phyloP scores from a whole-genome alignment of 2,797 vertebrate species.

The Alca torda region DNA sequence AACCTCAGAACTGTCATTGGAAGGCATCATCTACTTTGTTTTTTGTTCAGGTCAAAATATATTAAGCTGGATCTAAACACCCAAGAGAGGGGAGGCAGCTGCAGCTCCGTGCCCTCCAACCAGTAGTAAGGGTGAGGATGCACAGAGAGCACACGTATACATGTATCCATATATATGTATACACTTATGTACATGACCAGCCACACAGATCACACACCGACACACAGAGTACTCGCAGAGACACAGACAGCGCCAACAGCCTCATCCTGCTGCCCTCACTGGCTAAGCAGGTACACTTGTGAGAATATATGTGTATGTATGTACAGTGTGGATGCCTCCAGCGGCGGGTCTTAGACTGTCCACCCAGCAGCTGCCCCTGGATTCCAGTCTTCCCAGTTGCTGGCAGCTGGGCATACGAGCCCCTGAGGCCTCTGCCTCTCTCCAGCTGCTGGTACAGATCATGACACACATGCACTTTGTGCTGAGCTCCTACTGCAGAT shows the following conservation, averaged over 20 bases:
- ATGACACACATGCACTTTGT: neutral
- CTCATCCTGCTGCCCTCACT: neutral
- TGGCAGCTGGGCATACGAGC: neutral
- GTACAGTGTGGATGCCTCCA: neutral
- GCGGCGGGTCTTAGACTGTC: neutral
- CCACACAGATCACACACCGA: rapidly evolving
- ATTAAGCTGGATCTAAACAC: neutral
- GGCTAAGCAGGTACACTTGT: neutral
- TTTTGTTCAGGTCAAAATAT: neutral
- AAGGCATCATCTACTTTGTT: neutral
- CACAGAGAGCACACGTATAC: neutral
- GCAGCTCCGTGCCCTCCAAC: neutral
- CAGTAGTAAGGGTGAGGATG: neutral
- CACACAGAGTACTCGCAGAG: neutral
- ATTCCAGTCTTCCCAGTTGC: neutral
- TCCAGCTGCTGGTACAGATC: neutral
- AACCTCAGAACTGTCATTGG: neutral
- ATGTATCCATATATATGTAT: neutral
- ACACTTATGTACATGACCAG: neutral
- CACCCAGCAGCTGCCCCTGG: neutral
- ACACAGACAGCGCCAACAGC: neutral
- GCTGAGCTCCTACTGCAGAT: neutral
- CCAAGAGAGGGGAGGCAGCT: neutral
- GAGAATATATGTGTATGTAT: neutral
- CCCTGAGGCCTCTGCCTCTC: neutral